A percentile compares a stretch with the other conserved stretches of the same genome.
These are phyloP conservation scores for Amiota communis DNA, from an alignment of 2,888 invertebrate species.

Conservation along the genomic window DNA sequence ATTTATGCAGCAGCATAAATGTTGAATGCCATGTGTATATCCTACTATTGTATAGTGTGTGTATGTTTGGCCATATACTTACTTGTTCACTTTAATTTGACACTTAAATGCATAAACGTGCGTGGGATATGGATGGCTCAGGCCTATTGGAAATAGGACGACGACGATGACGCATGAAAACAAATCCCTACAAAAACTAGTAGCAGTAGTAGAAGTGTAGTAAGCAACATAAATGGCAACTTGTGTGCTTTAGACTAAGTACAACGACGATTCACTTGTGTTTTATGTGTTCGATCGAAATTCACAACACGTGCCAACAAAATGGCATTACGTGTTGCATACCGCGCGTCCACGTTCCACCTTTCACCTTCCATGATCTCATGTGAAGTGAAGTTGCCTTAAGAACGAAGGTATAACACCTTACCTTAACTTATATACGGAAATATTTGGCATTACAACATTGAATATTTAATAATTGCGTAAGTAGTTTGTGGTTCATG, in stretches of 20 bases:
- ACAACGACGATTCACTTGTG: background rate
- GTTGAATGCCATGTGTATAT: background rate
- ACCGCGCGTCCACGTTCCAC: background rate
- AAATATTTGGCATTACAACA: constrained; percentile 16
- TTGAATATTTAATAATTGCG: constrained; percentile 28
- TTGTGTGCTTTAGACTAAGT: constrained; percentile 12
- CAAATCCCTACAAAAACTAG: background rate
- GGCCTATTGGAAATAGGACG: background rate
- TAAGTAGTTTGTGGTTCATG: constrained; percentile 6
- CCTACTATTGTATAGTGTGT: background rate
- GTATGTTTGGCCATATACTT: constrained; percentile 46
- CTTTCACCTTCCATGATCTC: no score
- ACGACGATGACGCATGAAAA: background rate
- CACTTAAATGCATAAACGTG: constrained; percentile 65
- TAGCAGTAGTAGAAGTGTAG: background rate
- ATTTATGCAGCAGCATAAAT: background rate
- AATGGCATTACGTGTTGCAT: constrained; percentile 62
- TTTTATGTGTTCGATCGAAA: constrained; percentile 37
- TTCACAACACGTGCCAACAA: constrained; percentile 62
- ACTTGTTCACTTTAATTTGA: constrained; percentile 55
- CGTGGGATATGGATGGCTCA: constrained; percentile 46
- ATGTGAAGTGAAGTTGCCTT: background rate
- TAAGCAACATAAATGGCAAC: constrained; percentile 15
- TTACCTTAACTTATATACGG: background rate
- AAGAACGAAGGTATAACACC: background rate